phyloP scores from a whole-genome alignment of 1,140 invertebrate species.

The Drosophila ananassae region DNA sequence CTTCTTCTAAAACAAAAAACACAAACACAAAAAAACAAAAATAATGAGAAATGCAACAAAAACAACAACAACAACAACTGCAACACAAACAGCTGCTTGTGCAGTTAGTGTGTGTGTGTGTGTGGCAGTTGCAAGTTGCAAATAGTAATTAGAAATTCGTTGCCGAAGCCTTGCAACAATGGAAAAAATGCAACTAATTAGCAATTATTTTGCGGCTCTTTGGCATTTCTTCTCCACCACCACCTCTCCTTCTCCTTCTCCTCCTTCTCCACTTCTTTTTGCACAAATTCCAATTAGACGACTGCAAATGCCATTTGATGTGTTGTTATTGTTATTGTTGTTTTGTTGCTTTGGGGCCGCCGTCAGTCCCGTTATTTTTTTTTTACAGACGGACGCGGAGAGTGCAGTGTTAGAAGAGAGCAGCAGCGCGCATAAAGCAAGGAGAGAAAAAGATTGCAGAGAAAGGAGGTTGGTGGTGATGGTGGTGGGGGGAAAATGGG shows the following conservation, averaged over 20 bases:
- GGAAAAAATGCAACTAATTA: constrained; percentile 64
- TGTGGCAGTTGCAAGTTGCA: constrained; percentile 5
- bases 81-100: constrained; percentile 55
- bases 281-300: constrained; percentile 75
- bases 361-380: constrained; percentile 65
- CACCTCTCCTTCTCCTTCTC: not conserved
- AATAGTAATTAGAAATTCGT: constrained; percentile 72
- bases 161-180: constrained; percentile 63
- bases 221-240: constrained; percentile 36
- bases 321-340: constrained; percentile 46
- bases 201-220: constrained; percentile 71
- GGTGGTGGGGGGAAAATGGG: not conserved
- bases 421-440: not conserved
- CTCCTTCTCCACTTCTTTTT: constrained; percentile 20
- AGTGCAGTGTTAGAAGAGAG: constrained; percentile 24
- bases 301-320: constrained; percentile 61
- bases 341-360: constrained; percentile 2
- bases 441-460: not conserved
- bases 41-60: not conserved
- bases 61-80: constrained; percentile 2
- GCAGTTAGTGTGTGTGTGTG: constrained; percentile 9
- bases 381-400: constrained; percentile 34
- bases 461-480: not conserved
- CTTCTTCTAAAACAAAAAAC: constrained; percentile 8
- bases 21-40: constrained; percentile 21